phyloP scores from a whole-genome alignment of 2,113 vertebrate species.

The Megaceryle torquata region DNA sequence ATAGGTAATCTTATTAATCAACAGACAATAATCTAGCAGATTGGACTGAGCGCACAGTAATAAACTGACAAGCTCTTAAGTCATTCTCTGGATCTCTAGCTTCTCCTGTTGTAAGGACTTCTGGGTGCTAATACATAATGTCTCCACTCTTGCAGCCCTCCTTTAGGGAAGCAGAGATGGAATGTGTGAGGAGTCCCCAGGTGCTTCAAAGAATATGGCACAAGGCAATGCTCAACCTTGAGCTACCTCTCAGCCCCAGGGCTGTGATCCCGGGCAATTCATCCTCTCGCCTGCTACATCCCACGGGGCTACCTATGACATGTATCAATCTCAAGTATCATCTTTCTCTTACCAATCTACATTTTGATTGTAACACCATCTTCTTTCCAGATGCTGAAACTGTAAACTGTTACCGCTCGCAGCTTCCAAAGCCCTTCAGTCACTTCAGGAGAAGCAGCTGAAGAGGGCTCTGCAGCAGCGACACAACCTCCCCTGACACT shows the following conservation, averaged over 20 bases:
- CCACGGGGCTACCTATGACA: too few species aligned
- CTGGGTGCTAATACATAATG: fast-evolving
- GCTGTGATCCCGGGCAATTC: fast-evolving
- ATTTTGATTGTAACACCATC: background rate
- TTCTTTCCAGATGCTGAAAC: background rate
- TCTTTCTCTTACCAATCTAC: background rate
- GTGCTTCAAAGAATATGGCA: fast-evolving
- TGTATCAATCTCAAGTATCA: fast-evolving
- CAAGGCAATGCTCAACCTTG: fast-evolving
- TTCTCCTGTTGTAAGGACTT: background rate
- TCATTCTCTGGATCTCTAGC: background rate
- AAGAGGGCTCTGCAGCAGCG: too few species aligned
- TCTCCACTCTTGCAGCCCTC: background rate
- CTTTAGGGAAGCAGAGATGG: too few species aligned
- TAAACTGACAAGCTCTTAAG: background rate
- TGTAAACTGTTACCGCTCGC: fast-evolving
- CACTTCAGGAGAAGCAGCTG: fast-evolving
- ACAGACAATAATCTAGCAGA: background rate
- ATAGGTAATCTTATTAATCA: background rate
- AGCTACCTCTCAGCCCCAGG: background rate
- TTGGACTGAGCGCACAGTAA: fast-evolving
- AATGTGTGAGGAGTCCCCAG: background rate
- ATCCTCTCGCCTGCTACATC: background rate
- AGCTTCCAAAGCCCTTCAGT: background rate
- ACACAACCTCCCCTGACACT: too few species aligned